These are phyloP conservation scores for Esox niger DNA, from an alignment of 2,113 vertebrate genomes.

Conservation along the genomic window DNA sequence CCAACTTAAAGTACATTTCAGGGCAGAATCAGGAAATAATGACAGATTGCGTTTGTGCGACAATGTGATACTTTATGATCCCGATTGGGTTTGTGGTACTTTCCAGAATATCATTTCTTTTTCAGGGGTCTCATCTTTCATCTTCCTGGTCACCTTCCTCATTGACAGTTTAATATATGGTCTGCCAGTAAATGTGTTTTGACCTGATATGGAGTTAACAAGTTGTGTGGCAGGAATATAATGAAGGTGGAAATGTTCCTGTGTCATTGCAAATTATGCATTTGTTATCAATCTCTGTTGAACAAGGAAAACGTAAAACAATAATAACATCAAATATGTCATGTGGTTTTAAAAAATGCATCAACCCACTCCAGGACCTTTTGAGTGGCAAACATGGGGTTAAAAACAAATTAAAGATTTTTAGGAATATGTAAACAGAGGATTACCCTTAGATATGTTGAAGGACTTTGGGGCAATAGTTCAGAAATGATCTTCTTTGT, in stretches of 20 bases:
- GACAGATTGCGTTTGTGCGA: too few species aligned
- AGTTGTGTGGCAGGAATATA: slow-evolving; percentile 4
- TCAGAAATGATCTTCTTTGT: slow-evolving; percentile 45
- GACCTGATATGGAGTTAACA: too few species aligned
- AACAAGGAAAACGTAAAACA: neutral
- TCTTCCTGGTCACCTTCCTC: slow-evolving; percentile 41
- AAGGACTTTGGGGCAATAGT: slow-evolving; percentile 59
- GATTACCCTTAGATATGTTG: slow-evolving; percentile 51
- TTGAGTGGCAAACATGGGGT: slow-evolving; percentile 9
- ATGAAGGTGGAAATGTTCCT: slow-evolving; percentile 16
- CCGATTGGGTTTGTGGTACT: slow-evolving; percentile 69
- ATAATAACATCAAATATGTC: neutral
- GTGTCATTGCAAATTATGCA: neutral
- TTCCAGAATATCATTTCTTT: slow-evolving; percentile 60
- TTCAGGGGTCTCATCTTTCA: slow-evolving; percentile 55
- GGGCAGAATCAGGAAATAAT: slow-evolving; percentile 52
- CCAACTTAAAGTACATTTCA: slow-evolving; percentile 64
- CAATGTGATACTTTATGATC: slow-evolving; percentile 48
- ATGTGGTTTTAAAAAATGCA: slow-evolving; percentile 16
- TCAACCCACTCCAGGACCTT: slow-evolving; percentile 20
- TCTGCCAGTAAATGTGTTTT: neutral
- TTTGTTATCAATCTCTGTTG: neutral
- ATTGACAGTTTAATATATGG: neutral
- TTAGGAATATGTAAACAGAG: slow-evolving; percentile 64
- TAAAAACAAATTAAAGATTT: slow-evolving; percentile 26